Conservation (phyloP, 2,888 invertebrate genomes). For the Drosophila antonietae region DNA sequence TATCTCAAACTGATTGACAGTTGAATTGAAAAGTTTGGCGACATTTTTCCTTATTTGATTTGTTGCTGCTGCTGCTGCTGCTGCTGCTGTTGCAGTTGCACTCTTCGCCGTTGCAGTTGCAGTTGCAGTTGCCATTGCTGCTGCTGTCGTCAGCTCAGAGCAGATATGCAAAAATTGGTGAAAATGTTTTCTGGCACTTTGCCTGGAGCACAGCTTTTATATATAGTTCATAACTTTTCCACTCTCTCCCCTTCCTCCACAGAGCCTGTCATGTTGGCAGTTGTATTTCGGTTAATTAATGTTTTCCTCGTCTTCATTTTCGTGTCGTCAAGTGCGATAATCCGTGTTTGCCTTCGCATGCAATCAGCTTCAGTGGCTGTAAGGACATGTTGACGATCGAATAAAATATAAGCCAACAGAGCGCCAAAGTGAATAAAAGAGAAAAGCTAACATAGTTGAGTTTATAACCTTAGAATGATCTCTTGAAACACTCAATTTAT, state of each 20-base stretch:
- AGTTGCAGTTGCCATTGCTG: constrained; percentile 15
- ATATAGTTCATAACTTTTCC: constrained; percentile 71
- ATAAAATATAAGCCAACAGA: background rate
- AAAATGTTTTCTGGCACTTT: constrained; percentile 65
- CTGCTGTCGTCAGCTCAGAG: constrained; percentile 4
- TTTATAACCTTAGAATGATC: background rate
- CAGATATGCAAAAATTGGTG: constrained; percentile 72
- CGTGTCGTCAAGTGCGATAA: constrained; percentile 51
- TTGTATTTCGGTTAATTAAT: constrained; percentile 60
- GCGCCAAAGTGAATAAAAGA: background rate
- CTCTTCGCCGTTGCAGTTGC: constrained; percentile 7
- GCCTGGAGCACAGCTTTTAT: constrained; percentile 25
- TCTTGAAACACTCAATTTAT: background rate
- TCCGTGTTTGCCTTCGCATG: constrained; percentile 32
- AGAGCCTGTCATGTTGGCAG: constrained; percentile 46
- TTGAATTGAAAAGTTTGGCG: constrained; percentile 84
- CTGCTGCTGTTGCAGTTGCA: constrained; percentile 9
- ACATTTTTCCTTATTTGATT: constrained; percentile 83
- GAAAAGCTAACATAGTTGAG: background rate
- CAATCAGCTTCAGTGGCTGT: constrained; percentile 5
- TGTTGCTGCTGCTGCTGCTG: constrained; percentile 53
- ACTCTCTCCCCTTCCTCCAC: background rate
- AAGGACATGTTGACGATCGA: constrained; percentile 3
- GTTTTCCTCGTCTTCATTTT: constrained; percentile 20
- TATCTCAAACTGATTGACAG: constrained; percentile 84